Conservation (phyloP, 1,140 invertebrate species). For the Sinella curviseta region DNA sequence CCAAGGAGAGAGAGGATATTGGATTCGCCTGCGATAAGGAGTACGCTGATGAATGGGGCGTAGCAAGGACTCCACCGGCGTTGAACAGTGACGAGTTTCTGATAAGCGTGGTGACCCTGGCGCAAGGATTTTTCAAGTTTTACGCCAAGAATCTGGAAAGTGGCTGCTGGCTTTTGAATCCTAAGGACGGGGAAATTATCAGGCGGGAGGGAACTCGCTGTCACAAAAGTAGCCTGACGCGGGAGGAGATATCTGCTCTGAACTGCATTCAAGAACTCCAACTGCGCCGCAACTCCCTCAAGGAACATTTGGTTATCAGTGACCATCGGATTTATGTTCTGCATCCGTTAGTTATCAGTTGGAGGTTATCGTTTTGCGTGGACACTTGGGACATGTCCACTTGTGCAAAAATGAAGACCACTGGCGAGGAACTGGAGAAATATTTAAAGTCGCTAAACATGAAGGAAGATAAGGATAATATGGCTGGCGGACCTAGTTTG, state of each 20-base stretch:
- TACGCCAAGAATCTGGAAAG: background rate
- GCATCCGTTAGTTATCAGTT: background rate
- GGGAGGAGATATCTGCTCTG: background rate
- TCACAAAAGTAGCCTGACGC: background rate
- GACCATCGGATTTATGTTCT: background rate
- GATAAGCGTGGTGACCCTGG: background rate
- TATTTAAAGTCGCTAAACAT: no score
- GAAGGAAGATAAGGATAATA: no score
- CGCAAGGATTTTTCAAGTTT: background rate
- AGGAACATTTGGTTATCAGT: background rate
- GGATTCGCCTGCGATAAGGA: background rate
- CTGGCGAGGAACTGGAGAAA: background rate
- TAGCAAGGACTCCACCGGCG: background rate
- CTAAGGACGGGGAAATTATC: background rate
- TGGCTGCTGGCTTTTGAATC: background rate
- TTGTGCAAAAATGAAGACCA: background rate
- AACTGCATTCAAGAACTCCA: no score
- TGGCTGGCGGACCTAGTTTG: no score
- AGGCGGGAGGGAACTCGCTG: background rate
- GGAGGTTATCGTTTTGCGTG: background rate
- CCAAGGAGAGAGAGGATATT: background rate
- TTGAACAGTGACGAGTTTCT: background rate
- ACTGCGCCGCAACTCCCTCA: no score
- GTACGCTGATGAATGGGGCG: background rate
- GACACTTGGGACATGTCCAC: background rate